Conservation (phyloP, 1,140 invertebrate species). For the Drusus annulatus region DNA sequence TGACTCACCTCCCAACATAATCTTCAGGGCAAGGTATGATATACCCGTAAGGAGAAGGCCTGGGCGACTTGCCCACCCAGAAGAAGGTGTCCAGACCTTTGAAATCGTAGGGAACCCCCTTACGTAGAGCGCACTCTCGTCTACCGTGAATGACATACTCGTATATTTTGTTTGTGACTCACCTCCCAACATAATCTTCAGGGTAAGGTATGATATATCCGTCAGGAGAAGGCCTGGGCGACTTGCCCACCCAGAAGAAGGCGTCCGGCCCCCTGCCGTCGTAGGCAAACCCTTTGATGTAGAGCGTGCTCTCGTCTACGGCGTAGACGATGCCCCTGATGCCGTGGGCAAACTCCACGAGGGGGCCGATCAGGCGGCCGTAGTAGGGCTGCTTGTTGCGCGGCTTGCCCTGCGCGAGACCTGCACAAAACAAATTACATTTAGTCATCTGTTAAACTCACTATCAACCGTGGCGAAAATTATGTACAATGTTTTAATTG, state of each 20-base stretch:
- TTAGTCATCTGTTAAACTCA: too few relatives aligned
- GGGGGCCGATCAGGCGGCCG: constrained; percentile 81
- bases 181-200: constrained; percentile 83
- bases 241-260: constrained; percentile 91
- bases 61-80: constrained; percentile 86
- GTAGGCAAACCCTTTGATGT: constrained; percentile 89
- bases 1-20: constrained; percentile 76
- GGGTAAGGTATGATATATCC: constrained; percentile 90
- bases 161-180: constrained; percentile 62
- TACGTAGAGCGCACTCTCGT: constrained; percentile 89
- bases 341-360: constrained; percentile 80
- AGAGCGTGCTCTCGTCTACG: constrained; percentile 89
- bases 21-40: constrained; percentile 90
- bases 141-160: constrained; percentile 84
- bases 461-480: too few relatives aligned
- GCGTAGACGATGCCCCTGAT: constrained; percentile 87
- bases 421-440: not conserved
- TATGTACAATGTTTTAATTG: too few relatives aligned
- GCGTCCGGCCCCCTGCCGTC: constrained; percentile 89
- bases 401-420: constrained; percentile 5
- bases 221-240: constrained; percentile 80
- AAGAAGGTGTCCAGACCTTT: constrained; percentile 90
- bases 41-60: constrained; percentile 84
- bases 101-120: constrained; percentile 90
- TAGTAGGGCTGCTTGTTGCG: constrained; percentile 77